Base-by-base conservation (phyloP, 2,888 invertebrate genomes). In the Hypsopygia costalis region DNA sequence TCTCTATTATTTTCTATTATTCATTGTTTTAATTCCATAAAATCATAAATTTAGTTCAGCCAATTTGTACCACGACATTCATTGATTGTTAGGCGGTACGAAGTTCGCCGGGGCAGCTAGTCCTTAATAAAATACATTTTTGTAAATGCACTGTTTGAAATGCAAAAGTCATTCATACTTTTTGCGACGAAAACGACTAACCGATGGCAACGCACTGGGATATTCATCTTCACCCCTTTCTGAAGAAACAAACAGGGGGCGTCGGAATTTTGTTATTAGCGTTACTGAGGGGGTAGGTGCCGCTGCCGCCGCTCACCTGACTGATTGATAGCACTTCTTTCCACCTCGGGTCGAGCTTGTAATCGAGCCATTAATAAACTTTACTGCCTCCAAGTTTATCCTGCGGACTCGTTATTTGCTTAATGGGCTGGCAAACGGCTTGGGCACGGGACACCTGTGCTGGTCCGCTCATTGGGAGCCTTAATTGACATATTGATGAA, bases 351-450 rank as follows among this genome's bases (percentile, higher is more conserved):
- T 82, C 86, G 86, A 85, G 87, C 83, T 82, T 85, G 87, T 88
- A 88, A 88, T 88, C 88, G 88, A 82, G 86, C 82, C 87, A 88
- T 88, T 88, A 87, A 88, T 88, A 88, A 88, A 88, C 75, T 87
- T 87, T 87, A 87, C 83, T 81, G 81, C 88, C 81, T 81, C 76
- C 70, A 80, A 86, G 81, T 86, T 83, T 81, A 85, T 83, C 81
- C 79, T 81, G 74, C 60, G 81, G 81, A 83, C 81, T 86, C 81
- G 81, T 87, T 87, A 81, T 83, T 85, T 82, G 82, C 72, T 81
- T 87, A 88, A 88, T 87, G 83, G 82, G 73, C 81, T 81, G 76
- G 81, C 76, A 82, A 85, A 81, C 78, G 75, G 75, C 71, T 65
- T 58, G 57, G 66, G 64, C 66, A 69, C 60, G 65, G 69, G 74